Percentiles rank a stretch among this genome's conserved stretches.
phyloP scores from a whole-genome alignment of 2,113 vertebrate species.

The Chlorodrepanis virens region DNA sequence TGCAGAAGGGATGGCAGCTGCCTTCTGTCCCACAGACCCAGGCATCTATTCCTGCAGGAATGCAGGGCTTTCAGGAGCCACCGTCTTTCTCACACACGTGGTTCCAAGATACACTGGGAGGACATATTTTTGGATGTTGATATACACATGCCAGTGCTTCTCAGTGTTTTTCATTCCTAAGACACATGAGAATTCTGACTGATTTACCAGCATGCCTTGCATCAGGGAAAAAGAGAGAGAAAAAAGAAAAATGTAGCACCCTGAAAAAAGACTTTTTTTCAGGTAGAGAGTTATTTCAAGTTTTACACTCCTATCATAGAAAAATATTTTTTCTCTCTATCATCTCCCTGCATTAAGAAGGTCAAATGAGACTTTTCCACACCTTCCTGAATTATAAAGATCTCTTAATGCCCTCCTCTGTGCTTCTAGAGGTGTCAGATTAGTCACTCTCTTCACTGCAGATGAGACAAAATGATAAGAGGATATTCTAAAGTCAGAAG shows the following conservation, averaged over 20 bases:
- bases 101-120: background rate
- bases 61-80: background rate
- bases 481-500: background rate
- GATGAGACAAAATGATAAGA: background rate
- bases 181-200: background rate
- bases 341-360: background rate
- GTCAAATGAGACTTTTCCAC: background rate
- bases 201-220: background rate
- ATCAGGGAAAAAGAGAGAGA: background rate
- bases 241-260: background rate
- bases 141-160: background rate
- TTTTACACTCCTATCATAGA: background rate
- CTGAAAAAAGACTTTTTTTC: background rate
- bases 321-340: background rate
- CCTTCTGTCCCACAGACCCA: background rate
- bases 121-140: background rate
- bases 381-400: background rate
- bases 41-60: background rate
- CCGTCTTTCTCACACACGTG: background rate
- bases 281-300: background rate
- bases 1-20: background rate
- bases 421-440: background rate
- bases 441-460: background rate
- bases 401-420: background rate
- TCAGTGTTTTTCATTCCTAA: background rate